Evolutionary conservation across 2,888 invertebrate species (phyloP).

Genomic region (Allophyes oxyacanthae): DNA sequence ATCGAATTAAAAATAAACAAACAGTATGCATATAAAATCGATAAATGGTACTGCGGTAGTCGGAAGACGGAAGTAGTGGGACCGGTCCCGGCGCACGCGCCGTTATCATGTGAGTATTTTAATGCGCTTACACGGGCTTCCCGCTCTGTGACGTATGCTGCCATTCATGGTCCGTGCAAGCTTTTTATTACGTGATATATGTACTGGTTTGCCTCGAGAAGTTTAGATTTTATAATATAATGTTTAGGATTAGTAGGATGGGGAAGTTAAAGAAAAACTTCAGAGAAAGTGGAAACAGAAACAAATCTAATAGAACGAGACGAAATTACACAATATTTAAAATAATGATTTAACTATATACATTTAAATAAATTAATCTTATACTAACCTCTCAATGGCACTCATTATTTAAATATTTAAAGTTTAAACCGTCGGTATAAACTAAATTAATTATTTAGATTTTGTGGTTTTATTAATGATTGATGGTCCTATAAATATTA

Average conservation of each 20-base stretch:
- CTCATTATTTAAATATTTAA: constrained; percentile 3
- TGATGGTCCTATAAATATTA: background rate
- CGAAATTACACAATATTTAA: constrained; percentile 2
- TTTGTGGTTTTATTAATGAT: background rate
- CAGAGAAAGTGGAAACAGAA: background rate
- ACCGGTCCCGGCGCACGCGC: constrained; percentile 66
- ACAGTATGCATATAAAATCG: constrained; percentile 33
- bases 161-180: constrained; percentile 61
- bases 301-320: background rate
- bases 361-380: constrained; percentile 25
- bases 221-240: constrained; percentile 30
- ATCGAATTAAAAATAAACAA: constrained; percentile 36
- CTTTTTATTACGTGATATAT: constrained; percentile 48
- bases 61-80: constrained; percentile 79
- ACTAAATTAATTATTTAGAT: no score
- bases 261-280: background rate
- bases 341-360: constrained; percentile 2
- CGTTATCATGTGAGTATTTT: constrained; percentile 45
- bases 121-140: constrained; percentile 61
- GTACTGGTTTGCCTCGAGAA: constrained; percentile 23
- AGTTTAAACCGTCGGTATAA: background rate
- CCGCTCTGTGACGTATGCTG: constrained; percentile 65
- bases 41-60: constrained; percentile 59
- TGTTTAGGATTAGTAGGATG: constrained; percentile 12
- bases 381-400: constrained; percentile 15